Evolutionary conservation across 2,888 invertebrate species (phyloP).

Genomic region (Eupithecia exiguata): DNA sequence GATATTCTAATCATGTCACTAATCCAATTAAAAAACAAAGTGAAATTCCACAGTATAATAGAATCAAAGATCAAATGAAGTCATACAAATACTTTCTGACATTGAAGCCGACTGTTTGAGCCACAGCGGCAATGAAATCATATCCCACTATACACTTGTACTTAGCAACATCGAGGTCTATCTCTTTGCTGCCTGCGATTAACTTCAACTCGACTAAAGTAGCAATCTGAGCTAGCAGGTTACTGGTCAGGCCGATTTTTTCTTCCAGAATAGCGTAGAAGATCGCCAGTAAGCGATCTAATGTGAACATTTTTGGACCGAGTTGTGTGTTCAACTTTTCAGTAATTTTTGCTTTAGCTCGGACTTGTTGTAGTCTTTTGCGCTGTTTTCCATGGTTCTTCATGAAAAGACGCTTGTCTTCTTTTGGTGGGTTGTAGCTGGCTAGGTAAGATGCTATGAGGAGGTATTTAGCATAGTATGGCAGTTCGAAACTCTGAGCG

Average conservation of each 20-base stretch:
- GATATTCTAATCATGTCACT: constrained; percentile 37
- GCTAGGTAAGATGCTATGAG: constrained; percentile 96
- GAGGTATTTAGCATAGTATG: constrained; percentile 94
- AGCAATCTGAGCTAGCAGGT: constrained; percentile 93
- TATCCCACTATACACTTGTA: constrained; percentile 93
- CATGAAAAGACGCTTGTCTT: constrained; percentile 93
- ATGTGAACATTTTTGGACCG: constrained; percentile 92
- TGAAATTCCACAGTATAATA: constrained; percentile 29
- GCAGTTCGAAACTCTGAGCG: constrained; percentile 89
- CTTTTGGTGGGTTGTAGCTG: constrained; percentile 95
- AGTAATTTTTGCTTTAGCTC: constrained; percentile 83
- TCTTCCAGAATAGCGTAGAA: constrained; percentile 95
- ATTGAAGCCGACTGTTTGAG: constrained; percentile 90
- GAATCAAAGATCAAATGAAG: constrained; percentile 72
- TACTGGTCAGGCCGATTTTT: constrained; percentile 92
- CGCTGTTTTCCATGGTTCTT: constrained; percentile 90
- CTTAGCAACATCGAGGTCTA: constrained; percentile 90
- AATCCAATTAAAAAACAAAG: constrained; percentile 35
- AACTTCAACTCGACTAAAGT: constrained; percentile 93
- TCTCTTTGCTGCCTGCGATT: constrained; percentile 88
- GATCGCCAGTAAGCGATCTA: constrained; percentile 93
- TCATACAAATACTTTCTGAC: constrained; percentile 90
- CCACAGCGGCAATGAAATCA: constrained; percentile 90
- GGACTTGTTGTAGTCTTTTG: constrained; percentile 85
- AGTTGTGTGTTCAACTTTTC: constrained; percentile 86